Base-by-base conservation (phyloP, 2,113 vertebrate genomes). In the Thunnus maccoyii region DNA sequence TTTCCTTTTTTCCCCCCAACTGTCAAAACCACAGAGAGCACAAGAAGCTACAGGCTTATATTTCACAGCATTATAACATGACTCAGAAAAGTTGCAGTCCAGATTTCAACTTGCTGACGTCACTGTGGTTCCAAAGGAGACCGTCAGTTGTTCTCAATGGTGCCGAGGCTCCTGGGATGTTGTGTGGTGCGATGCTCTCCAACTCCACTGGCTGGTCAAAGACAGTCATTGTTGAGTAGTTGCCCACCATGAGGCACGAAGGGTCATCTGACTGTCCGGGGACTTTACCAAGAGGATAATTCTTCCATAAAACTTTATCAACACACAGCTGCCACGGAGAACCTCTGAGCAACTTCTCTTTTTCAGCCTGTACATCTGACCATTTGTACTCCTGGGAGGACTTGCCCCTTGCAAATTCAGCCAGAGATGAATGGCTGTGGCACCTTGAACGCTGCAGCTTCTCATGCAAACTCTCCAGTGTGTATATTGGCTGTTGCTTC, bases 191-290 rank as follows among this genome's bases (percentile, higher is more conserved):
- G 67, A 69, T 89, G 77, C 87, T 90, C 67, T 95, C 91, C 27
- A 95, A 71, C 48, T 95, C 89, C 72, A 94, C 94, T 52, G 96
- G 96, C 86, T 98, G 97, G 87, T 99, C 97, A 54, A 97, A 95
- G 18, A 97, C 96, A 1, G 95, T 96, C 94, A 99, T 96, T 56
- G 95, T 92, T 0, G 96, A 95, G 67, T 96, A 98, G 85, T 90
- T 95, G 18, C 97, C 95, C 88, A 97, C 62, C 94, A 98, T 94
- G 44, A 99, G 95, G 84, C 92, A 94, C 7, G 96, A 95, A 1
- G 98, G 97, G 73, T 99, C 97, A 0, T 97, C 97, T 0, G 96
- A 96, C 89, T 99, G 98, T 63, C 97, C 97, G 0, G 97, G 97
- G 36, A 98, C 93, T 78, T 95, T 97, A 10, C 98, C 98, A 44